phyloP scores from a whole-genome alignment of 2,888 invertebrate genomes.

The Halocaridina rubra region DNA sequence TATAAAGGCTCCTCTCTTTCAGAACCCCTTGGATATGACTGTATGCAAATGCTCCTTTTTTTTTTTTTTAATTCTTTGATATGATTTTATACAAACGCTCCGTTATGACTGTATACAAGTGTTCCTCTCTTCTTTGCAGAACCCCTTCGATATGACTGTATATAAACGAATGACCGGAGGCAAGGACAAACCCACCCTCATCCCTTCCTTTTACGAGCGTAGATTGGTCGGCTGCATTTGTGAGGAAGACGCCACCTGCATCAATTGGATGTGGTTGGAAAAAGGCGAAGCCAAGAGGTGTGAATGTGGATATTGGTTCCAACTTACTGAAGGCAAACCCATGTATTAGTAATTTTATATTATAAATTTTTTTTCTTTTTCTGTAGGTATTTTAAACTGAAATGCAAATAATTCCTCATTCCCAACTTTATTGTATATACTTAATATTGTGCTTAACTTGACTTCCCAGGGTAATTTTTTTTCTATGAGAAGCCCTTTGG shows the following conservation, averaged over 20 bases:
- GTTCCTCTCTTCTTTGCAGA: conserved; percentile 64
- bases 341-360: background rate
- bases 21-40: no score
- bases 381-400: background rate
- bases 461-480: no score
- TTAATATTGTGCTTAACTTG: background rate
- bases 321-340: conserved; percentile 76
- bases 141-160: conserved; percentile 78
- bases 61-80: no score
- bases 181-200: conserved; percentile 85
- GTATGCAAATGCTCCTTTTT: no score
- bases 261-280: conserved; percentile 96
- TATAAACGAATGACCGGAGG: conserved; percentile 80
- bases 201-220: conserved; percentile 90
- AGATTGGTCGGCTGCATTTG: conserved; percentile 96
- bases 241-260: conserved; percentile 89
- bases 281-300: conserved; percentile 90
- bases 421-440: background rate
- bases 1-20: no score
- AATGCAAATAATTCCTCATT: background rate
- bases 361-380: background rate
- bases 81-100: no score
- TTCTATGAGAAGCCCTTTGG: no score
- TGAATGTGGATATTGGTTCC: conserved; percentile 97
- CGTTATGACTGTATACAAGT: no score